Percentiles rank a stretch among this genome's conserved stretches.
phyloP scores from a whole-genome alignment of 2,797 vertebrate genomes.

The Sardinella longiceps region DNA sequence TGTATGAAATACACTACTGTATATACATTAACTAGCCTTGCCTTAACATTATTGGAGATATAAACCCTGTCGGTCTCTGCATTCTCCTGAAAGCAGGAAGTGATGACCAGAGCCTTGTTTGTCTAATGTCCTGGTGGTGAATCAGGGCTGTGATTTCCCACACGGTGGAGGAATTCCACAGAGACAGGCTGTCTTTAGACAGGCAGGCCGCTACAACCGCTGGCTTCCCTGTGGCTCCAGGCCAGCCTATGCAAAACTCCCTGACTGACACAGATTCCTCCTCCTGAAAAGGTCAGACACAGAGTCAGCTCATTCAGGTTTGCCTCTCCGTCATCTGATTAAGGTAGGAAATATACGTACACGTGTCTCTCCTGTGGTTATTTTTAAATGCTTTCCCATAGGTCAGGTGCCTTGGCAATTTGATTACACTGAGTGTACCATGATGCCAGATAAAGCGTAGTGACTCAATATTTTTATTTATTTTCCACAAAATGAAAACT shows the following conservation, averaged over 20 bases:
- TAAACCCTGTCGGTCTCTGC: background rate
- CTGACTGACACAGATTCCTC: background rate
- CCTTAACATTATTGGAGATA: background rate
- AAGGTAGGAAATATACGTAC: slow-evolving; percentile 1
- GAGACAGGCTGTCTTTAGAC: background rate
- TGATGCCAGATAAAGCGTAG: background rate
- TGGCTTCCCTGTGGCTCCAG: background rate
- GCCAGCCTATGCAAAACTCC: background rate
- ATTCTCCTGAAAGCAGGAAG: slow-evolving; percentile 4
- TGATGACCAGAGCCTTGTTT: slow-evolving; percentile 24
- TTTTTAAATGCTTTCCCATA: background rate
- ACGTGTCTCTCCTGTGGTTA: background rate
- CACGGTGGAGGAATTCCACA: slow-evolving; percentile 10
- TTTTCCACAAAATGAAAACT: background rate
- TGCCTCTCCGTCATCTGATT: background rate
- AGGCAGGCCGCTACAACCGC: background rate
- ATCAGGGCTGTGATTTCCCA: slow-evolving; percentile 25
- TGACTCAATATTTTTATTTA: background rate
- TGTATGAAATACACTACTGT: too few relatives aligned
- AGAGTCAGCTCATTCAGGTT: background rate
- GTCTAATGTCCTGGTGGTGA: background rate
- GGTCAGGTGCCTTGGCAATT: background rate
- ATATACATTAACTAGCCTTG: background rate
- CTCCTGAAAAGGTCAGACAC: background rate
- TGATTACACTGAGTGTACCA: background rate